Base-by-base conservation (phyloP, 2,888 invertebrate genomes). In the Stenurella melanura region DNA sequence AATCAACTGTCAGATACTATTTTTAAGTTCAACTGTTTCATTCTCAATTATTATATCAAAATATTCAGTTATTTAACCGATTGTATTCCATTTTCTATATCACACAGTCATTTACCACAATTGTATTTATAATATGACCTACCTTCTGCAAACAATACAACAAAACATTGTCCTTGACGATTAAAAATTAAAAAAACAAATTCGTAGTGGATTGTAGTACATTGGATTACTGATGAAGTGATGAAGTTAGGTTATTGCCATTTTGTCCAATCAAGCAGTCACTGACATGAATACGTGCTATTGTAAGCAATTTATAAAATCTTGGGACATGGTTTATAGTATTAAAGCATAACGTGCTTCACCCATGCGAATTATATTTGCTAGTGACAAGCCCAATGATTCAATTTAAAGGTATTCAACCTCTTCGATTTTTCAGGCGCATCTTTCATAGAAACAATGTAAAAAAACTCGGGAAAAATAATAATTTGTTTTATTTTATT, bases 161-260 rank as follows among this genome's bases (percentile, higher is more conserved):
- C 38, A 38, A 38, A 38, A 38, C 4, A 12, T 42, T 42, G 42
- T 50, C n/a, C 50, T 50, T 50, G 50, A n/a, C 76, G 75, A 70
- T 11, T 42, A 21, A 19, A 67, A 67, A 67, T 67, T 54, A 67
- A 21, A 34, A 34, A 34, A 34, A 6, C 7, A 42, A 42, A 42
- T 42, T 12, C 15, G 42, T 42, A 38, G 38, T 17, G n/a, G 21
- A 21, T 30, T 26, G 7, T 60, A 60, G 21, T 60, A 60, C 9
- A 21, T n/a, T 7, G 30, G 30, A 60, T 60, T 60, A 60, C 7
- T 60, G 4, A 50, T 50, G 50, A 50, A 50, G 50, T 60, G 4
- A 50, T 50, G 50, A 50, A 50, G 50, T n/a, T 50, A n/a, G n/a
- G 50, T 50, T 50, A 6, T 50, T 50, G 50, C n/a, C 50, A 50